A percentile compares a stretch with the other conserved stretches of the same genome.
Conservation (phyloP, 2,797 vertebrate species). For the Thaleichthys pacificus region DNA sequence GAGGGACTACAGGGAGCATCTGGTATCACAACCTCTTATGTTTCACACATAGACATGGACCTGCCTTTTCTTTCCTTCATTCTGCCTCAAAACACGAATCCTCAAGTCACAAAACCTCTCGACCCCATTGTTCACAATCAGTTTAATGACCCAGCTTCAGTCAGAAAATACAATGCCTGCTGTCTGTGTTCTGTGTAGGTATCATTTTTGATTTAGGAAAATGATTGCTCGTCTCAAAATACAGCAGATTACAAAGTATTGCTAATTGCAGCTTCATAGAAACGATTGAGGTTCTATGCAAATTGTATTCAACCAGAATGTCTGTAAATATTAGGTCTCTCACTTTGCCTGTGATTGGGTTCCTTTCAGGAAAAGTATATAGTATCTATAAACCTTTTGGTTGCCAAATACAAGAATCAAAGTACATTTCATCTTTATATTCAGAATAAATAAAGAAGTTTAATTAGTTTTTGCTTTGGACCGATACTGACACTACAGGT, state of each 20-base stretch:
- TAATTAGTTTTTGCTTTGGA: conserved; percentile 47
- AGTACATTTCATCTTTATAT: conserved; percentile 46
- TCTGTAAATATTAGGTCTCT: conserved; percentile 67
- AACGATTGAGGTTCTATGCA: conserved; percentile 80
- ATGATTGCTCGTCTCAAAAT: conserved; percentile 65
- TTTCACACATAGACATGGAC: conserved; percentile 65
- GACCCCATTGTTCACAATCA: conserved; percentile 44
- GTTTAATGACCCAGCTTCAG: conserved; percentile 60
- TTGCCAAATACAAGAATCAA: conserved; percentile 71
- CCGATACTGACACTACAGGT: conserved; percentile 43
- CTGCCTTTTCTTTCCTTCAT: conserved; percentile 74
- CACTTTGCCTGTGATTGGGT: conserved; percentile 62
- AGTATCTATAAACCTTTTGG: conserved; percentile 62
- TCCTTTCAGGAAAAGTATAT: conserved; percentile 68
- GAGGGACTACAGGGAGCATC: conserved; percentile 73
- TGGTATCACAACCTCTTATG: conserved; percentile 72
- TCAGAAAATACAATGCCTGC: conserved; percentile 58
- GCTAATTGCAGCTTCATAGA: conserved; percentile 73
- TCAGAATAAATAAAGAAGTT: conserved; percentile 48
- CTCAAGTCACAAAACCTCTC: conserved; percentile 36
- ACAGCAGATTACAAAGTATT: conserved; percentile 58
- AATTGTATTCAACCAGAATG: conserved; percentile 73
- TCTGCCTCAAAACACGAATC: conserved; percentile 43
- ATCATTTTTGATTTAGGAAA: conserved; percentile 56
- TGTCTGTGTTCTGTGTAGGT: conserved; percentile 58